These are phyloP conservation scores for Leptopilina syphax DNA, from an alignment of 2,888 invertebrate species.

Conservation along the genomic window DNA sequence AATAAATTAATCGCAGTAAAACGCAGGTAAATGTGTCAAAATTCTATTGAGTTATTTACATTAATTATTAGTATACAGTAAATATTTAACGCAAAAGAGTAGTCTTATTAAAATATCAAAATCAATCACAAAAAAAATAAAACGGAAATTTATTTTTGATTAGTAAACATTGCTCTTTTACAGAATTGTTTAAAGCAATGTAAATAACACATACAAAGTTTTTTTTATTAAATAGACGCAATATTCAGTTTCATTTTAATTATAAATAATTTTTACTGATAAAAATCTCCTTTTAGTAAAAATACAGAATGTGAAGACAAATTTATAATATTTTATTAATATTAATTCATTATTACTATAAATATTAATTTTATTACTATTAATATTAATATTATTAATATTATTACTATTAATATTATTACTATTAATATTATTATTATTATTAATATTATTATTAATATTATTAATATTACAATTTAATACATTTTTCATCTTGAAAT, in stretches of 20 bases:
- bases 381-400: too few species aligned
- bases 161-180: neutral
- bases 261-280: constrained; percentile 1
- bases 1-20: constrained; percentile 33
- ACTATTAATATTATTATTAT: too few species aligned
- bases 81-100: constrained; percentile 7
- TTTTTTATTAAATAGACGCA: neutral
- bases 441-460: too few species aligned
- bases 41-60: constrained; percentile 22
- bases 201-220: constrained; percentile 5
- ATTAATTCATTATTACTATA: too few species aligned
- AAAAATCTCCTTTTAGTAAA: neutral
- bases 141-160: neutral
- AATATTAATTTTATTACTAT: too few species aligned
- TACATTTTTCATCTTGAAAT: too few species aligned
- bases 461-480: too few species aligned
- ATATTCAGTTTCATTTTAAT: neutral
- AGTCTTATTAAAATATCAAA: neutral
- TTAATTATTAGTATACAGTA: constrained; percentile 18
- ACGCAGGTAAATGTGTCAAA: constrained; percentile 7
- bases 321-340: too few species aligned
- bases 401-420: too few species aligned
- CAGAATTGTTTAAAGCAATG: neutral
- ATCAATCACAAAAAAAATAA: neutral
- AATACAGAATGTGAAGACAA: neutral